These are phyloP conservation scores for Crossaster papposus DNA, from an alignment of 53 echinoderm and acorn worm genomes.

Conservation along the genomic window DNA sequence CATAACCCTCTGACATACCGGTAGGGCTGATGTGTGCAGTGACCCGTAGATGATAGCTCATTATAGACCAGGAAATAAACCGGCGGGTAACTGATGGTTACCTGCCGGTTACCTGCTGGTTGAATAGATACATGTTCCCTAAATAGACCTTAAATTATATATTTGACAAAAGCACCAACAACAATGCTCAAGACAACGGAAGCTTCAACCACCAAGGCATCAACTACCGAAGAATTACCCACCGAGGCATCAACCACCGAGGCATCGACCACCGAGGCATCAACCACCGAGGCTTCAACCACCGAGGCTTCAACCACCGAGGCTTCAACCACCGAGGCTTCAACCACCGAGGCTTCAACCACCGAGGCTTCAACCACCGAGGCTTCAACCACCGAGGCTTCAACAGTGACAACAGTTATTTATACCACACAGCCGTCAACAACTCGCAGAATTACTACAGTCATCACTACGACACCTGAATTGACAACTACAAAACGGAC, in stretches of 20 bases:
- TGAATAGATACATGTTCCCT: too few relatives aligned
- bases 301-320: constrained; percentile 1
- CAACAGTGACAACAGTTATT: neutral
- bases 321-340: neutral
- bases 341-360: neutral
- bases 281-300: neutral
- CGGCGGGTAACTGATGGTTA: too few relatives aligned
- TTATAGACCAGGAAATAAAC: too few relatives aligned
- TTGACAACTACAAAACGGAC: neutral
- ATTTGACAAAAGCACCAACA: neutral
- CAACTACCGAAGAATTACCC: neutral
- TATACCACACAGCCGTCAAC: neutral
- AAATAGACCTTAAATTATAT: too few relatives aligned
- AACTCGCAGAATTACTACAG: neutral
- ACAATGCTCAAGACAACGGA: constrained; percentile 21
- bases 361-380: constrained; percentile 3
- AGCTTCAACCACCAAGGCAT: too few relatives aligned
- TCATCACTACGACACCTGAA: neutral
- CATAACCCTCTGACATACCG: too few relatives aligned
- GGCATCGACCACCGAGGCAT: neutral
- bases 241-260: constrained; percentile 11
- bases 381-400: neutral
- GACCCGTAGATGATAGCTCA: too few relatives aligned
- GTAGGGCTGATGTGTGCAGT: too few relatives aligned
- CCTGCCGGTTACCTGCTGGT: too few relatives aligned